phyloP scores from a whole-genome alignment of 2,888 invertebrate species.

The Lasius fuliginosus region DNA sequence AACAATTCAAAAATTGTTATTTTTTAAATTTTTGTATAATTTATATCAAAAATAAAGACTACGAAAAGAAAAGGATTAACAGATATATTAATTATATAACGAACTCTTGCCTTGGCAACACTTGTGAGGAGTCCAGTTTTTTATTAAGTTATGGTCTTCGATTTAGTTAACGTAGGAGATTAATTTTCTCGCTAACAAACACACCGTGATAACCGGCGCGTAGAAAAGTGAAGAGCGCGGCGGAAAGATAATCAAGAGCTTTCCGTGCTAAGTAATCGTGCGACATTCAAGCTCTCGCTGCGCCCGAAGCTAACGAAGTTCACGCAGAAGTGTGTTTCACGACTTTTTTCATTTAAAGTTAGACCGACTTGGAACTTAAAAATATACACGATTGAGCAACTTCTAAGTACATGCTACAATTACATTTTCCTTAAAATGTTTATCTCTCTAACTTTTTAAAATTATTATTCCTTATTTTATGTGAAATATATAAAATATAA shows the following conservation, averaged over 20 bases:
- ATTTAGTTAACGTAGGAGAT: constrained; percentile 9
- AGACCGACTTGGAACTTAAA: background rate
- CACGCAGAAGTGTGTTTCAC: background rate
- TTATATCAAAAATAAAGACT: background rate
- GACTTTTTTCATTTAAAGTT: constrained; percentile 29
- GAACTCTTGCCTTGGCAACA: background rate
- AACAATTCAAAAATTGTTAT: no score
- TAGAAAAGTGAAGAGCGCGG: background rate
- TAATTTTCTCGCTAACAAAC: constrained; percentile 18
- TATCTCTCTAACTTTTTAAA: background rate
- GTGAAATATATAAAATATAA: background rate
- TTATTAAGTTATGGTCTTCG: background rate
- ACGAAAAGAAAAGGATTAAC: background rate
- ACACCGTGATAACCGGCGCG: background rate
- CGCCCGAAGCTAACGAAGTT: constrained; percentile 16
- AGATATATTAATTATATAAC: background rate
- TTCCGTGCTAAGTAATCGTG: constrained; percentile 32
- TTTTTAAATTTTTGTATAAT: background rate
- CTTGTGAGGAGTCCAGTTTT: background rate
- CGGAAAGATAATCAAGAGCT: constrained; percentile 26
- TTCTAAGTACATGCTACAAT: background rate
- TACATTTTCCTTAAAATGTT: background rate
- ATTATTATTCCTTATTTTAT: background rate
- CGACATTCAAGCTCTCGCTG: constrained; percentile 15
- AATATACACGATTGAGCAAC: constrained; percentile 1